Base-by-base conservation (phyloP, 2,113 vertebrate species). In the Podocnemis expansa region DNA sequence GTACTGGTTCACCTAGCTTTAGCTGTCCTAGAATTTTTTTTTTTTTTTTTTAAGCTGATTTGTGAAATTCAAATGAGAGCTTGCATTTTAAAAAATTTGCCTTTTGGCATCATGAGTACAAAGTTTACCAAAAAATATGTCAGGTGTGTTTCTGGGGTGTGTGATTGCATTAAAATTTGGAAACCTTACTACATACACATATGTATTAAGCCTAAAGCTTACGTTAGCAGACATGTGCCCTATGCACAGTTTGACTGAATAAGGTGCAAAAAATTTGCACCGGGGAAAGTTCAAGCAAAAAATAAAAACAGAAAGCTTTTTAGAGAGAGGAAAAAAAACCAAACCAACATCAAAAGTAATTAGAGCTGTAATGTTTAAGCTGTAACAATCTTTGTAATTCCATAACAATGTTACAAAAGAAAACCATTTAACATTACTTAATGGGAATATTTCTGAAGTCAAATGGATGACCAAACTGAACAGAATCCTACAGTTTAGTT, bases 21-120 rank as follows among this genome's bases (percentile, higher is more conserved):
- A 94, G 93, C 96, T 96, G 95, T 89, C 96, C 76, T 93, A 94
- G 82, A 96, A 79, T n/a, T n/a, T n/a, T n/a, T n/a, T n/a, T n/a
- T n/a, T 75, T 94, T 95, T 92, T 63, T 82, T 91, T 83, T 86
- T 85, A 85, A n/a, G 22, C 84, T 43, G 47, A 63, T 67, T 83
- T 87, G 58, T 63, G 82, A 96, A 82, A 80, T 85, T 86, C 60
- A 94, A 78, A 95, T 84, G 80, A 93, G 86, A 94, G 47, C 88
- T 94, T 80, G 29, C 49, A 54, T 11, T 34, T 93, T 89, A 89
- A 95, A 91, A 97, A 94, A 86, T 10, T 31, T 80, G 85, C 87
- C 55, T 58, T 88, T 76, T 49, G 85, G 88, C 82, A 94, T 84
- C 3, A 84, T 0, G 0, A 95, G 78, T 73, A 93, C 80, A 94